Base-by-base conservation (phyloP, 2,113 vertebrate genomes). In the Oryzias celebensis region DNA sequence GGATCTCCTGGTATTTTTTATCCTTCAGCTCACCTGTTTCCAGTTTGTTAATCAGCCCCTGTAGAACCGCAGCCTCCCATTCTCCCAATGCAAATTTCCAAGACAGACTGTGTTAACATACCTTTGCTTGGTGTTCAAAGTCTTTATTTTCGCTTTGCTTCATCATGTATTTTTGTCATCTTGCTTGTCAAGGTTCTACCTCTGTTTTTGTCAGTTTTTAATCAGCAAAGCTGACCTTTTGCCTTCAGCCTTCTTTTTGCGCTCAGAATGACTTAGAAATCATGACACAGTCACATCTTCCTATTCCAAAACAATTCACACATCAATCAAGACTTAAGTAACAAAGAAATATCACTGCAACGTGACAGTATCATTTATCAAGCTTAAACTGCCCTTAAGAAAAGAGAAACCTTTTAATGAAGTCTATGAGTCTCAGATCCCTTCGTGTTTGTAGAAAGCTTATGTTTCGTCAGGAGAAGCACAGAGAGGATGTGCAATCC, bases 31-130 rank as follows among this genome's bases (percentile, higher is more conserved):
- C 47, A 53, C 54, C 48, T 71, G 46, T 57, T 71, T 41, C 47
- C 20, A 51, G 22, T 63, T 60, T 52, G 18, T 41, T 63, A 43
- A 63, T 71, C 59, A 62, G 18, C 14, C 68, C 42, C 47, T 4
- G 31, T 41, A 4, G 65, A 20, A 52, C 41, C 20, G 36, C 36
- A 50, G 23, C 41, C 46, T 31, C 18, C n/a, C 46, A 41, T 59
- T 24, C 23, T 48, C 24, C 45, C 26, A 14, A 5, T 5, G 4
- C 58, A 22, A 18, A 41, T 50, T 23, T 41, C n/a, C 31, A 22
- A 52, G 10, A 49, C 14, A 22, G 49, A 22, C 14, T 13, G 15
- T 46, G 44, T 36, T 20, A 18, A 5, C 31, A 14, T 42, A 36
- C 53, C 16, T 58, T 46, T 47, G 43, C 26, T 49, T 28, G 48